Evolutionary conservation across 2,797 vertebrate genomes (phyloP).

Genomic region (Spatula versicolor): DNA sequence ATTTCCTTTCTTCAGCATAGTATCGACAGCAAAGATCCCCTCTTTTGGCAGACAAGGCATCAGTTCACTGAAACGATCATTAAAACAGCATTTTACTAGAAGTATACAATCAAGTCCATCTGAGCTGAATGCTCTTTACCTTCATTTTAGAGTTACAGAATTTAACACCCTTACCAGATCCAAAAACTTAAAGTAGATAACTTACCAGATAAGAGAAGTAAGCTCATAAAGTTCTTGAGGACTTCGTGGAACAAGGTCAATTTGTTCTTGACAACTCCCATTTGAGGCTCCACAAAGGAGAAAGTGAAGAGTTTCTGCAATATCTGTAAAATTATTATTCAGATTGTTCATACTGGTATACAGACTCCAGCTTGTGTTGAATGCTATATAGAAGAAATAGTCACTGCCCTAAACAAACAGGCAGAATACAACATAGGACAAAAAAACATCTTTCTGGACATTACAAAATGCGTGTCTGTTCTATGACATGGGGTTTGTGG

Average conservation of each 20-base stretch:
- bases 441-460: neutral
- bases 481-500: neutral
- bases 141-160: neutral
- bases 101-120: neutral
- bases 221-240: constrained; percentile 98
- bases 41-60: constrained; percentile 99
- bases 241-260: constrained; percentile 96
- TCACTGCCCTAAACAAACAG: neutral
- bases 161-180: neutral
- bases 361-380: neutral
- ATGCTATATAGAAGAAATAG: neutral
- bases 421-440: neutral
- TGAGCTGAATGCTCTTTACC: neutral
- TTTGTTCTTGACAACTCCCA: constrained; percentile 98
- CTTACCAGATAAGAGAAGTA: constrained; percentile 98
- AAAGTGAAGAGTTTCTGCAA: constrained; percentile 98
- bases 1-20: constrained; percentile 98
- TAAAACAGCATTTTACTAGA: constrained; percentile 43
- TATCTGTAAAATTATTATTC: constrained; percentile 83
- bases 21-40: constrained; percentile 98
- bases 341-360: neutral
- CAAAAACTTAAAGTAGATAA: neutral
- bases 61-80: constrained; percentile 87
- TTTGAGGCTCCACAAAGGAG: constrained; percentile 97
- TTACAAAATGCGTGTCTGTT: neutral